These are phyloP conservation scores for Cyrtonyx montezumae DNA, from an alignment of 2,113 vertebrate genomes.

Conservation along the genomic window DNA sequence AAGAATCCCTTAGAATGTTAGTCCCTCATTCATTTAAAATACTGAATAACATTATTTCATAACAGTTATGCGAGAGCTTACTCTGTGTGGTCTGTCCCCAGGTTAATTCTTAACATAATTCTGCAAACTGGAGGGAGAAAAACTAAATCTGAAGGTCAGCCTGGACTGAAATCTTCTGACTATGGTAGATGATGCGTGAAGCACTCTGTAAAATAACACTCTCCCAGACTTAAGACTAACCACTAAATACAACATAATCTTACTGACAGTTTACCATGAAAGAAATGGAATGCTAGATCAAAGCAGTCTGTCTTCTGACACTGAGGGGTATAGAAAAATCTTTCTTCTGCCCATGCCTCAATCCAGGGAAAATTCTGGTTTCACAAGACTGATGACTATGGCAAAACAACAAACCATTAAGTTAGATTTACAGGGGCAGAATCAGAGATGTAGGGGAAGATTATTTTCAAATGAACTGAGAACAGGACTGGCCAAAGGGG, in stretches of 20 bases:
- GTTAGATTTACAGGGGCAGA: constrained; percentile 61
- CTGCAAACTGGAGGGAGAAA: background rate
- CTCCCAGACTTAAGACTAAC: constrained; percentile 10
- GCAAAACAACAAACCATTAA: constrained; percentile 62
- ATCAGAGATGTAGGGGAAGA: constrained; percentile 47
- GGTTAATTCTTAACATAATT: background rate
- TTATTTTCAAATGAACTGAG: constrained; percentile 45
- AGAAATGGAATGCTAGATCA: constrained; percentile 18
- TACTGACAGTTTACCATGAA: constrained; percentile 53
- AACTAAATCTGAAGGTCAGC: background rate
- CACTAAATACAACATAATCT: constrained; percentile 48
- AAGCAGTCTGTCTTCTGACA: constrained; percentile 54
- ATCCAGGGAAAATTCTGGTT: constrained; percentile 40
- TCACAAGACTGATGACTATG: constrained; percentile 46
- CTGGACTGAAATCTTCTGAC: background rate
- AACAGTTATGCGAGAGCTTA: background rate
- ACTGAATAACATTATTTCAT: background rate
- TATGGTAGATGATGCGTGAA: constrained; percentile 4
- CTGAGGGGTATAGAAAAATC: constrained; percentile 42
- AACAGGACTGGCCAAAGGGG: constrained; percentile 55
- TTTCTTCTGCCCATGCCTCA: constrained; percentile 35
- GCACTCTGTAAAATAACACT: background rate
- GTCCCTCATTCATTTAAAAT: background rate
- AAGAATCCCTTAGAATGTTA: constrained; percentile 43
- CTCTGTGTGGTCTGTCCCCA: background rate